Percentiles rank a stretch among this genome's conserved stretches.
These are phyloP conservation scores for Umimayanthus chanpuru DNA, from an alignment of 92 coral and sea anemone genomes.

Conservation along the genomic window DNA sequence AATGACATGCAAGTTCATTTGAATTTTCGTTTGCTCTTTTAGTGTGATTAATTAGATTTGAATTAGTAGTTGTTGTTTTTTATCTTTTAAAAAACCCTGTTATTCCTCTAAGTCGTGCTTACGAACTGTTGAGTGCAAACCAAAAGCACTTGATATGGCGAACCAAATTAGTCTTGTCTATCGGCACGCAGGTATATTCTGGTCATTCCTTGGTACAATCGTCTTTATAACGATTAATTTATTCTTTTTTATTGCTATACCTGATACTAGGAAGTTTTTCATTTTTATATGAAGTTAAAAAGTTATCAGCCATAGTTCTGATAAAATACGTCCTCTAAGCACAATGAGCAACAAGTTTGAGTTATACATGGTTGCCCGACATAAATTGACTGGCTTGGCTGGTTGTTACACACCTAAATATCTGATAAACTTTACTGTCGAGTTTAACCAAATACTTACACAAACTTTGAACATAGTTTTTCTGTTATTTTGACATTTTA, in stretches of 20 bases:
- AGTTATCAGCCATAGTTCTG: background rate
- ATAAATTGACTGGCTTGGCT: background rate
- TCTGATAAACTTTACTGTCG: background rate
- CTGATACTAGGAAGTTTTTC: background rate
- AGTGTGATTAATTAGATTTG: background rate
- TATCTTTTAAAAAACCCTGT: background rate
- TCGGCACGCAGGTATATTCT: background rate
- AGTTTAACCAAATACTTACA: background rate
- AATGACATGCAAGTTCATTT: slow-evolving; percentile 1
- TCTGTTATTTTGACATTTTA: background rate
- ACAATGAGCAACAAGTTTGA: too few species aligned
- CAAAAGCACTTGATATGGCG: background rate
- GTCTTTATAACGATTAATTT: background rate
- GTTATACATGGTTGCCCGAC: background rate
- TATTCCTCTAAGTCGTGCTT: too few species aligned
- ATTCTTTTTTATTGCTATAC: background rate
- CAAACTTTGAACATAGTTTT: background rate
- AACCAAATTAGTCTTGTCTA: background rate
- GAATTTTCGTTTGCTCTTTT: background rate
- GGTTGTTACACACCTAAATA: background rate
- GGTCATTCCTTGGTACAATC: background rate
- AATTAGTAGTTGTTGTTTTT: background rate
- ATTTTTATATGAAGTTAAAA: too few species aligned
- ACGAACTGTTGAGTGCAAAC: background rate
- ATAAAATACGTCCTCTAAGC: background rate